Base-by-base conservation (phyloP, 1,140 invertebrate species). In the Dendroctonus ponderosae region DNA sequence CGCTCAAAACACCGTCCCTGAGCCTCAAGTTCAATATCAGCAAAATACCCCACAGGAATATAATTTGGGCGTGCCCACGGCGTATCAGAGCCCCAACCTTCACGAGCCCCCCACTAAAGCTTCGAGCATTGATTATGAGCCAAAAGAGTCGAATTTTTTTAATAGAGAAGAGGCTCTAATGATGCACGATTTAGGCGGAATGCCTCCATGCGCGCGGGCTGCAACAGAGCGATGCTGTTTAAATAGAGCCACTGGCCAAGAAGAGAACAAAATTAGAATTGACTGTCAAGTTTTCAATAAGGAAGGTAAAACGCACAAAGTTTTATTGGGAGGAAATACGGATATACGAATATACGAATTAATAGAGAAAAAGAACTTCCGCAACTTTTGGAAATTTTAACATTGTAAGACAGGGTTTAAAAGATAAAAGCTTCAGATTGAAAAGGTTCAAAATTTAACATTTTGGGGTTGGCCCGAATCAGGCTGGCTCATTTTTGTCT, bases 1-100 rank as follows among this genome's bases (percentile, higher is more conserved):
- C 5, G 52, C 70, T 49, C 57, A 54, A 57, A 75, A 74, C 53
- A 72, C 73, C 3, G 63, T 72, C 12, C 73, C 74, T 8, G 62
- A 71, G 44, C 71, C 74, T 9, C 63, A 74, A 62, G 11, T 74
- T 4, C 15, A 69, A 42, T 62, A 62, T 39, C 40, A 62, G 62
- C 60, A 71, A 8, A n/a, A 49, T 5, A 9, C 40, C 5, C 66
- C 58, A 26, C 37, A 66, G 5, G 8, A 74, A 12, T 39, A 64
- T 5, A 26, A 70, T 44, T 43, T 74, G 42, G 72, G 69, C 6
- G 69, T 74, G 11, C 58, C 70, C 12, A 56, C 40, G 0, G 46
- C 72, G 11, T 38, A 53, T 50, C 14, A 68, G n/a, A 54, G 43
- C 37, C 72, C 72, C 7, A 67, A 76, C 56, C 59, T 76, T 11